These are phyloP conservation scores for Bacillus rossius DNA, from an alignment of 1,140 invertebrate genomes.

Conservation along the genomic window DNA sequence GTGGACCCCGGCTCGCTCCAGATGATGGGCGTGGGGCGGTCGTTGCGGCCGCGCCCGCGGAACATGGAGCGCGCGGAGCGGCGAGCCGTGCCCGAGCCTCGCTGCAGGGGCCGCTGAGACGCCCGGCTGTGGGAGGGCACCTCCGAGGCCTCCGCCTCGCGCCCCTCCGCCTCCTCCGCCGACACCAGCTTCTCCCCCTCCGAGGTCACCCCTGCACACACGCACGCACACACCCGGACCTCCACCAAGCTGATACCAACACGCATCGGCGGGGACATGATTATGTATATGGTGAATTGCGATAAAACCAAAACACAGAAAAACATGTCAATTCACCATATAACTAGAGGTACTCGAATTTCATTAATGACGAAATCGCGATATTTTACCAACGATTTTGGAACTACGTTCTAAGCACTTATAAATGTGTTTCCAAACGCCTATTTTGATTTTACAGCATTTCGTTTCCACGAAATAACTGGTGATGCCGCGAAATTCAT, in stretches of 20 bases:
- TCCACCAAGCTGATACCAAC: not conserved
- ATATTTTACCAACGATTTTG: too few species aligned
- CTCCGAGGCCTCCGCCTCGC: conserved; percentile 57
- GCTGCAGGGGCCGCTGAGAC: conserved; percentile 32
- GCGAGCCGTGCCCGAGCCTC: conserved; percentile 20
- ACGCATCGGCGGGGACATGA: too few species aligned
- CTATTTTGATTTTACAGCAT: too few species aligned
- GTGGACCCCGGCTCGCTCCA: conserved; percentile 22
- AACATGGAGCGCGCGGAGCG: conserved; percentile 7
- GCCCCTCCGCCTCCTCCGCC: conserved; percentile 52
- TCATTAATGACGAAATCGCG: too few species aligned
- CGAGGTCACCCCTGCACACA: conserved; percentile 44
- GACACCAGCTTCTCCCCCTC: conserved; percentile 52
- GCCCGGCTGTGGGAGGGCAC: conserved; percentile 50
- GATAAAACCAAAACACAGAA: too few species aligned
- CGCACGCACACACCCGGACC: not conserved
- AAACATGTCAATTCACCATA: too few species aligned
- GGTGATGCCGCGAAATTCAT: too few species aligned
- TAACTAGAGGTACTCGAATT: too few species aligned
- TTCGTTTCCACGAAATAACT: too few species aligned
- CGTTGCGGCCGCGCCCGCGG: conserved; percentile 4
- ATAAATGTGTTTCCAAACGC: too few species aligned
- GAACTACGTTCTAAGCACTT: too few species aligned
- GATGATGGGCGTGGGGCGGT: conserved; percentile 26
- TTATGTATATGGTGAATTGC: too few species aligned